phyloP scores from a whole-genome alignment of 2,888 invertebrate species.

The Leucania comma region DNA sequence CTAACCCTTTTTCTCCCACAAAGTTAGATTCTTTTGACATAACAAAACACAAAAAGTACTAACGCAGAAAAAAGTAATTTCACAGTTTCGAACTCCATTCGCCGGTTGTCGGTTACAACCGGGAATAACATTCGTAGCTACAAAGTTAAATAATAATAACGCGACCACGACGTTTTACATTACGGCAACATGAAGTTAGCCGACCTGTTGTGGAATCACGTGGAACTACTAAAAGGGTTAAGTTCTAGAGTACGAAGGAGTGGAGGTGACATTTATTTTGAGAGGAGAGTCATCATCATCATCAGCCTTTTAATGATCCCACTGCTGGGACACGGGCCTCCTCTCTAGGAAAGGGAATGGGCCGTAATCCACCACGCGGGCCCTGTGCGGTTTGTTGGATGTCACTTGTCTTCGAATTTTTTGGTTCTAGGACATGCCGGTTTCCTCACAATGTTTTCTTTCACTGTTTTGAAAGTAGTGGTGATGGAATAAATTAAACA shows the following conservation, averaged over 20 bases:
- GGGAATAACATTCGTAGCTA: slow-evolving; percentile 63
- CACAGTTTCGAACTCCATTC: slow-evolving; percentile 65
- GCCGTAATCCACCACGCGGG: no score
- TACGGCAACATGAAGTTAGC: slow-evolving; percentile 64
- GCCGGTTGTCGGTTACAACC: slow-evolving; percentile 57
- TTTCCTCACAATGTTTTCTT: no score
- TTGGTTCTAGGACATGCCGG: no score
- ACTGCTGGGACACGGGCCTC: no score
- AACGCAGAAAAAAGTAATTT: slow-evolving; percentile 68
- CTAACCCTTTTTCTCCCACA: slow-evolving; percentile 22
- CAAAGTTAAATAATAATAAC: slow-evolving; percentile 75
- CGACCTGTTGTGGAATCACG: slow-evolving; percentile 65
- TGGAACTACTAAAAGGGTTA: slow-evolving; percentile 65
- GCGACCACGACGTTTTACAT: slow-evolving; percentile 69
- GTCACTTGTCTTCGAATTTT: no score
- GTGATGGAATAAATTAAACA: no score
- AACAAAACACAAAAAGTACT: slow-evolving; percentile 45
- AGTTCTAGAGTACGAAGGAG: slow-evolving; percentile 32
- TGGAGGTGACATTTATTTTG: slow-evolving; percentile 28
- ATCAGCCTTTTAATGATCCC: no score
- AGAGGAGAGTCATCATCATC: no score
- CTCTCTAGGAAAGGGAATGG: no score
- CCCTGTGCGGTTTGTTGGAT: no score
- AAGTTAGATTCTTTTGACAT: slow-evolving; percentile 50
- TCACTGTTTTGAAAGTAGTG: no score